Conservation (phyloP, 2,888 invertebrate genomes). For the Dynastes hyllus region DNA sequence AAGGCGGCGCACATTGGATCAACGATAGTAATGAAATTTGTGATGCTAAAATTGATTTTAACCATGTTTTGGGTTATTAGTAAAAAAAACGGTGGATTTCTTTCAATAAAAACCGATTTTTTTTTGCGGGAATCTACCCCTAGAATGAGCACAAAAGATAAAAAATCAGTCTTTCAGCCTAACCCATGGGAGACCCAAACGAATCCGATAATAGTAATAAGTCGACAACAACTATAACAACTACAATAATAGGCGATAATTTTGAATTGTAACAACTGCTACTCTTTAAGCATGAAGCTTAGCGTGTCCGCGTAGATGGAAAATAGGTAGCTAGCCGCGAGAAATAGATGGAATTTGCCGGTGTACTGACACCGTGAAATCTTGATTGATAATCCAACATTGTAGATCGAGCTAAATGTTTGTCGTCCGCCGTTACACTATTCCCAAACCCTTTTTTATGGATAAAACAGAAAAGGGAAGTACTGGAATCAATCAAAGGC, state of each 20-base stretch:
- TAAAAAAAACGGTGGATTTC: no score
- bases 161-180: no score
- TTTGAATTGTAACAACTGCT: background rate
- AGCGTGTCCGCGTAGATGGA: background rate
- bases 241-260: conserved; percentile 1
- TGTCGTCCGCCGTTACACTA: conserved; percentile 20
- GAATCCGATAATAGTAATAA: background rate
- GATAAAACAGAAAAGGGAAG: background rate
- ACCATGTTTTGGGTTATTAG: no score
- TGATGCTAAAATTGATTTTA: no score
- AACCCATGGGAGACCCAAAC: background rate
- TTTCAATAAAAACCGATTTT: no score
- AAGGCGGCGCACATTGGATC: no score
- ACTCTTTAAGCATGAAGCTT: no score
- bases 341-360: conserved; percentile 7
- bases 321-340: background rate
- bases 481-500: background rate
- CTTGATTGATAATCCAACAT: conserved; percentile 34
- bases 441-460: background rate
- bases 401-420: conserved; percentile 16
- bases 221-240: no score
- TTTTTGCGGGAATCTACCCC: no score
- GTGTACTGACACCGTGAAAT: conserved; percentile 22
- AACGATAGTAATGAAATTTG: no score
- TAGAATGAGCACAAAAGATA: no score